Evolutionary conservation across 2,797 vertebrate genomes (phyloP).

Genomic region (Dallia pectoralis): DNA sequence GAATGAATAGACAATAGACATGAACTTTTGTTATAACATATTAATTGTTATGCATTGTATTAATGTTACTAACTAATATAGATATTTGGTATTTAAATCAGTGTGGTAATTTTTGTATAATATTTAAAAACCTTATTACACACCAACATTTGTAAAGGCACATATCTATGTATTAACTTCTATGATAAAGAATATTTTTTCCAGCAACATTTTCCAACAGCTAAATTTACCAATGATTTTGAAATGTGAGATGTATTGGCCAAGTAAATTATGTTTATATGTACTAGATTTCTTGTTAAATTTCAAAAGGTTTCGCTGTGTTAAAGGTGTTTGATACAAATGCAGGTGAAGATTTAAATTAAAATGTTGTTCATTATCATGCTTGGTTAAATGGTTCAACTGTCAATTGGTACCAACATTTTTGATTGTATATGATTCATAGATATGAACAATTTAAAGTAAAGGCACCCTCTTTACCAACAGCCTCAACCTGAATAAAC

Average conservation of each 20-base stretch:
- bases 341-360: neutral
- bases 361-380: neutral
- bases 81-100: constrained; percentile 42
- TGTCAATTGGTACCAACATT: neutral
- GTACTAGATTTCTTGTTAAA: neutral
- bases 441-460: neutral
- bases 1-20: constrained; percentile 5
- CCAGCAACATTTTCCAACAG: no score
- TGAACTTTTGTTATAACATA: constrained; percentile 33
- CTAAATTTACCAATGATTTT: no score
- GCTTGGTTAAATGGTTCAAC: neutral
- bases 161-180: constrained; percentile 26
- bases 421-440: neutral
- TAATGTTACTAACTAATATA: constrained; percentile 37
- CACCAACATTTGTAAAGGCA: constrained; percentile 16
- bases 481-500: neutral
- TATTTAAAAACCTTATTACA: constrained; percentile 31
- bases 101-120: constrained; percentile 34
- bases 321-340: neutral
- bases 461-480: neutral
- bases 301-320: neutral
- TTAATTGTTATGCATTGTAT: neutral
- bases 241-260: no score
- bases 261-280: neutral
- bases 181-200: neutral